These are phyloP conservation scores for Drosophila nigricruria DNA, from an alignment of 2,888 invertebrate species.

Conservation along the genomic window DNA sequence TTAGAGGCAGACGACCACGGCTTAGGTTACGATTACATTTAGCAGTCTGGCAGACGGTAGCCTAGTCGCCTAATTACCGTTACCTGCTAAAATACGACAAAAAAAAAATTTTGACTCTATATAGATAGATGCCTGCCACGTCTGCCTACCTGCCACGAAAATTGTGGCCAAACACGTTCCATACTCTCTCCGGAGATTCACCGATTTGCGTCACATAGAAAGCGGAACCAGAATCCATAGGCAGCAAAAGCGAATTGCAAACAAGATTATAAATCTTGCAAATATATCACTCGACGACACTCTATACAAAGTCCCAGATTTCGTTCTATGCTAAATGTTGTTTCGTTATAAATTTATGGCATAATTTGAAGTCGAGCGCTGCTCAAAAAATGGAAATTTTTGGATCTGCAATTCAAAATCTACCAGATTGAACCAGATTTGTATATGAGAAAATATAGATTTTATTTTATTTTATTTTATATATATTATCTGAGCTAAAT, in stretches of 20 bases:
- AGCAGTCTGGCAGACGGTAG: slow-evolving; percentile 61
- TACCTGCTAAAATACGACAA: slow-evolving; percentile 52
- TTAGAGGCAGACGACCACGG: slow-evolving; percentile 48
- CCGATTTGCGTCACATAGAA: not conserved
- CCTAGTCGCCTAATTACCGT: slow-evolving; percentile 74
- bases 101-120: slow-evolving; percentile 62
- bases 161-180: slow-evolving; percentile 52
- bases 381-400: not conserved
- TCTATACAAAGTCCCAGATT: not conserved
- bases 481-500: not conserved
- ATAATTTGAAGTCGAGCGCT: not conserved
- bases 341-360: not conserved
- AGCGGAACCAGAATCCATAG: not conserved
- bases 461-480: not conserved
- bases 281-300: slow-evolving; percentile 43
- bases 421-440: not conserved
- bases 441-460: not conserved
- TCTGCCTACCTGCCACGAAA: slow-evolving; percentile 33
- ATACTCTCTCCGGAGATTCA: not conserved
- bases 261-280: slow-evolving; percentile 25
- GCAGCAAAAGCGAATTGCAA: not conserved
- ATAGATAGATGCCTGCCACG: not conserved
- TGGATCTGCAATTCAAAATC: not conserved
- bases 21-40: slow-evolving; percentile 6
- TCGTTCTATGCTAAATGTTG: not conserved